These are phyloP conservation scores for Aricia artaxerxes DNA, from an alignment of 2,888 invertebrate species.

Conservation along the genomic window DNA sequence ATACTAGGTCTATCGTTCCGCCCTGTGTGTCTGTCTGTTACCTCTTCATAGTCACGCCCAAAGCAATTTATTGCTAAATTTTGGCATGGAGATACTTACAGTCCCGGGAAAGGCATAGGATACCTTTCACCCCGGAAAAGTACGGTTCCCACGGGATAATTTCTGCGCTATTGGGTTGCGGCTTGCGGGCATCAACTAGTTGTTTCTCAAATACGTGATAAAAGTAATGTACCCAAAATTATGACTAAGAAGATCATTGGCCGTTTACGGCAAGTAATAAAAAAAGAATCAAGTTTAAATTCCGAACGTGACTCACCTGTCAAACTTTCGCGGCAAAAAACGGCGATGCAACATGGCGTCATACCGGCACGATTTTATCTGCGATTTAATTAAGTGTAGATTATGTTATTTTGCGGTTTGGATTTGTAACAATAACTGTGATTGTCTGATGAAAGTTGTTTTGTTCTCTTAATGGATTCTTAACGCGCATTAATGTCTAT, in stretches of 20 bases:
- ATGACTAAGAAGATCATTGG: constrained; percentile 31
- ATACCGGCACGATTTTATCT: constrained; percentile 16
- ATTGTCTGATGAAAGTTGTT: constrained; percentile 21
- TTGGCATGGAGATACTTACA: no score
- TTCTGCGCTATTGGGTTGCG: no score
- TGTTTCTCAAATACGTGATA: not conserved
- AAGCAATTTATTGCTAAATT: no score
- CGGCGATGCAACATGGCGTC: constrained; percentile 44
- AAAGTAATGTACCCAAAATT: constrained; percentile 14
- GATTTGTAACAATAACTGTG: constrained; percentile 23
- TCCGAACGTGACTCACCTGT: constrained; percentile 65
- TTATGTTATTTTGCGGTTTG: constrained; percentile 1
- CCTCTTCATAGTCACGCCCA: no score
- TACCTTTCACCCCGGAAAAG: no score
- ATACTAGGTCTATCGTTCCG: no score
- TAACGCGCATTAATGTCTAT: not conserved
- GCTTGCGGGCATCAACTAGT: not conserved
- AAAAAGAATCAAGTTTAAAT: constrained; percentile 39
- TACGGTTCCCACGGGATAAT: no score
- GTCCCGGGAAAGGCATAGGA: no score
- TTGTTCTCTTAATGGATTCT: not conserved
- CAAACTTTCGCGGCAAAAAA: constrained; percentile 66
- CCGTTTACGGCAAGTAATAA: constrained; percentile 22
- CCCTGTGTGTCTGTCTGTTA: no score
- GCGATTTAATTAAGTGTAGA: constrained; percentile 10